phyloP scores from a whole-genome alignment of 2,888 invertebrate genomes.

The Hydriomena furcata region DNA sequence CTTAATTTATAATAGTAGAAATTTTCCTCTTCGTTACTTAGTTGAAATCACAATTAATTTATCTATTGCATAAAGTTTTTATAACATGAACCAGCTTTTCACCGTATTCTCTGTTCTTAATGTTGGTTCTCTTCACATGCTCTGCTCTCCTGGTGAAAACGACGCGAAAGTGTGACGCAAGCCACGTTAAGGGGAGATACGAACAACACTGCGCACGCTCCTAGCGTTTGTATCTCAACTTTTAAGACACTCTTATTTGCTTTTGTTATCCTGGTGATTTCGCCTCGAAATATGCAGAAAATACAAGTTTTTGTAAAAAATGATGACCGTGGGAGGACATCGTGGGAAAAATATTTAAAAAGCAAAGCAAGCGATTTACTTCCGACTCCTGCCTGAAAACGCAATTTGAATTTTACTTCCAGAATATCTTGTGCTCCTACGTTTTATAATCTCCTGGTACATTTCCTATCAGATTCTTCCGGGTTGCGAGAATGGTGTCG shows the following conservation, averaged over 20 bases:
- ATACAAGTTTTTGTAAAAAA: constrained; percentile 69
- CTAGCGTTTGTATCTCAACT: constrained; percentile 2
- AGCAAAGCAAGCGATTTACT: too few relatives aligned
- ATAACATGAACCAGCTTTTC: too few relatives aligned
- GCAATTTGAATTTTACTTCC: neutral
- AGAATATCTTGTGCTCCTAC: constrained; percentile 1
- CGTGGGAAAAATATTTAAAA: neutral
- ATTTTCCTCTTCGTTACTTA: neutral
- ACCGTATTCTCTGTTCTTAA: too few relatives aligned
- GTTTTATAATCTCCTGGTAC: constrained; percentile 14
- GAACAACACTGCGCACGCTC: too few relatives aligned
- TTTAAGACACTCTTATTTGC: constrained; percentile 22
- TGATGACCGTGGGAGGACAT: constrained; percentile 38
- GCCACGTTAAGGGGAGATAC: constrained; percentile 29
- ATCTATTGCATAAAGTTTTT: too few relatives aligned
- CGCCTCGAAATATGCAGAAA: constrained; percentile 76
- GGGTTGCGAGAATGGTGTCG: constrained; percentile 41
- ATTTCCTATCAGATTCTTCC: constrained; percentile 28
- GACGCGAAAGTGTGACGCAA: constrained; percentile 52
- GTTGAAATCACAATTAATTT: too few relatives aligned
- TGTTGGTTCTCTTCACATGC: neutral
- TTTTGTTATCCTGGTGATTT: constrained; percentile 54
- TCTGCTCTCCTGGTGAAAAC: constrained; percentile 46
- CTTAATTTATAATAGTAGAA: too few relatives aligned
- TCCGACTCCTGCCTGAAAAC: too few relatives aligned